Conservation (phyloP, 1,140 invertebrate species). For the Rhyacophila brunnea region DNA sequence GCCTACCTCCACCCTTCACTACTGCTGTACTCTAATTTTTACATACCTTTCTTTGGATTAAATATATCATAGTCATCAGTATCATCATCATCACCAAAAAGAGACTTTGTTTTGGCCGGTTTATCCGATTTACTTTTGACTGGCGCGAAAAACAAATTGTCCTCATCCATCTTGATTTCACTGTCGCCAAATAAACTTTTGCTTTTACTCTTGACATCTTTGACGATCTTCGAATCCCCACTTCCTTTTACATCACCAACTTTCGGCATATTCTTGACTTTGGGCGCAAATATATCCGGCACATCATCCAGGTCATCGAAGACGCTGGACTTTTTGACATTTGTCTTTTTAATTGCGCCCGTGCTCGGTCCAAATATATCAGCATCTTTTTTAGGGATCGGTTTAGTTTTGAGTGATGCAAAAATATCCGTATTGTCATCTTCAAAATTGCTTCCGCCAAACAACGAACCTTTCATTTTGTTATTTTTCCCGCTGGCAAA, state of each 20-base stretch:
- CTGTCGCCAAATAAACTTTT: slow-evolving; percentile 7
- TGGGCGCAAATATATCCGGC: slow-evolving; percentile 13
- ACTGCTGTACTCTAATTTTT: no score
- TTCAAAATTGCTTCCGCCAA: slow-evolving; percentile 7
- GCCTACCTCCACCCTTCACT: no score
- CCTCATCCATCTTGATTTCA: slow-evolving; percentile 7
- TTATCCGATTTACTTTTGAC: slow-evolving; percentile 9
- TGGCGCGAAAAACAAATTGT: slow-evolving; percentile 17
- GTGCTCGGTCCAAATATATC: neutral
- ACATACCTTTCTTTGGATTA: slow-evolving; percentile 24
- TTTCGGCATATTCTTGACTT: slow-evolving; percentile 2
- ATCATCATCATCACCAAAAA: slow-evolving; percentile 16
- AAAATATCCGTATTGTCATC: slow-evolving; percentile 12
- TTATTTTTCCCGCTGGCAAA: slow-evolving; percentile 13
- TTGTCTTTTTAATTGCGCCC: slow-evolving; percentile 6
- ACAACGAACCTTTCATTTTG: slow-evolving; percentile 9
- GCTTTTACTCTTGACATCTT: neutral
- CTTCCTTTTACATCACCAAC: slow-evolving; percentile 4
- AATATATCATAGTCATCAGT: slow-evolving; percentile 27
- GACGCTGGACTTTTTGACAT: neutral
- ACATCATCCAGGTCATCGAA: slow-evolving; percentile 27
- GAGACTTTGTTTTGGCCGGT: slow-evolving; percentile 10
- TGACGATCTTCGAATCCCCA: slow-evolving; percentile 1
- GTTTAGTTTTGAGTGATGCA: slow-evolving; percentile 2
- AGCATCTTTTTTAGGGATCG: slow-evolving; percentile 1